Conservation (phyloP, 2,797 vertebrate species). For the Thripadectes ignobilis region DNA sequence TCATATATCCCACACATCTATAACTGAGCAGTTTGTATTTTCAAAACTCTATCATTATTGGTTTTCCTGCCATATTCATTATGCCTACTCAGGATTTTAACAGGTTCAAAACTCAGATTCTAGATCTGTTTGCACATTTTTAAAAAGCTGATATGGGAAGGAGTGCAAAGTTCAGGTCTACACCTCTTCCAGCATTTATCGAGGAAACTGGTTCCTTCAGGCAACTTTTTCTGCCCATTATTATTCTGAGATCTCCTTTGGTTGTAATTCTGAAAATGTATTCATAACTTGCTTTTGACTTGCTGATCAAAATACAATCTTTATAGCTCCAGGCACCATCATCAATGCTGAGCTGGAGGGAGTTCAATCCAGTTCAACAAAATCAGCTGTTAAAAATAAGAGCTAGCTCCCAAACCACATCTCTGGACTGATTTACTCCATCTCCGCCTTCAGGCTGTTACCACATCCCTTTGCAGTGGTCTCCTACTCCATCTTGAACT, state of each 20-base stretch:
- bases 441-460: not conserved
- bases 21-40: not conserved
- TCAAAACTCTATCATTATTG: not conserved
- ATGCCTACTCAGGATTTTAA: not conserved
- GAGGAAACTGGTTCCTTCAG: conserved; percentile 10
- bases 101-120: not conserved
- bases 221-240: conserved; percentile 23
- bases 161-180: not conserved
- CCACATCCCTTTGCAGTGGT: not conserved
- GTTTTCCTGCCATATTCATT: not conserved
- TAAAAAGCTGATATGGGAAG: conserved; percentile 1
- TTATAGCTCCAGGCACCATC: conserved; percentile 47
- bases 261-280: conserved; percentile 35
- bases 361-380: conserved; percentile 48
- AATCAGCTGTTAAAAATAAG: conserved; percentile 23
- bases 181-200: not conserved
- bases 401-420: conserved; percentile 29
- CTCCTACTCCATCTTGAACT: not conserved
- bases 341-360: conserved; percentile 43
- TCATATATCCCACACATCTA: not conserved
- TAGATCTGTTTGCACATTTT: not conserved
- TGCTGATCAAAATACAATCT: conserved; percentile 63
- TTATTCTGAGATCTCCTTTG: conserved; percentile 36
- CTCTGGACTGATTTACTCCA: not conserved
- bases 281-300: conserved; percentile 55